phyloP scores from a whole-genome alignment of 2,888 invertebrate genomes.

The Yponomeuta malinellus region DNA sequence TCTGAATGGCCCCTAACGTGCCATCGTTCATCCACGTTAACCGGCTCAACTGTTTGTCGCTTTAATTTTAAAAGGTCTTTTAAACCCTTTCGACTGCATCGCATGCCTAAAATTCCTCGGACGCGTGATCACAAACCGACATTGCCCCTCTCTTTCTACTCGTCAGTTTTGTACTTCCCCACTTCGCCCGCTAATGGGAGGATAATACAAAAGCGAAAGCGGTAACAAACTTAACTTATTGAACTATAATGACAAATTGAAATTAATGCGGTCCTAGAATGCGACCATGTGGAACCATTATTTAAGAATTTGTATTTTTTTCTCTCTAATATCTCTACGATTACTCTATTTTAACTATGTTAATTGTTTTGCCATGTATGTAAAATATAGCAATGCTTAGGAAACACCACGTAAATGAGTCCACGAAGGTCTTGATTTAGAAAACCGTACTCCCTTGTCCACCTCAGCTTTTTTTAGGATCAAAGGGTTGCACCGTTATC shows the following conservation, averaged over 20 bases:
- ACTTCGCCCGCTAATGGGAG: background rate
- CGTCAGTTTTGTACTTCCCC: background rate
- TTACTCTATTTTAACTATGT: too few relatives aligned
- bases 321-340: too few relatives aligned
- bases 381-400: too few relatives aligned
- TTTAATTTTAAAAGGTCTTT: constrained; percentile 66
- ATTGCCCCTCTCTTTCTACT: constrained; percentile 15
- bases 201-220: constrained; percentile 11
- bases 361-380: too few relatives aligned
- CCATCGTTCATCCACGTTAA: constrained; percentile 50
- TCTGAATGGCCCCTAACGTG: constrained; percentile 24
- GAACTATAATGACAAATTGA: background rate
- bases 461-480: background rate
- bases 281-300: background rate
- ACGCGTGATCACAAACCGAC: constrained; percentile 38
- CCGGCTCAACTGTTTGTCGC: constrained; percentile 57
- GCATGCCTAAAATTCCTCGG: constrained; percentile 58
- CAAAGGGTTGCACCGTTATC: constrained; percentile 1
- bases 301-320: too few relatives aligned
- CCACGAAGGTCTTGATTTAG: too few relatives aligned
- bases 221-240: background rate
- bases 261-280: background rate
- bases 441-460: too few relatives aligned
- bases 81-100: constrained; percentile 58
- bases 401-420: too few relatives aligned